phyloP scores from a whole-genome alignment of 2,797 vertebrate species.

The Gadopsis bispinosus region DNA sequence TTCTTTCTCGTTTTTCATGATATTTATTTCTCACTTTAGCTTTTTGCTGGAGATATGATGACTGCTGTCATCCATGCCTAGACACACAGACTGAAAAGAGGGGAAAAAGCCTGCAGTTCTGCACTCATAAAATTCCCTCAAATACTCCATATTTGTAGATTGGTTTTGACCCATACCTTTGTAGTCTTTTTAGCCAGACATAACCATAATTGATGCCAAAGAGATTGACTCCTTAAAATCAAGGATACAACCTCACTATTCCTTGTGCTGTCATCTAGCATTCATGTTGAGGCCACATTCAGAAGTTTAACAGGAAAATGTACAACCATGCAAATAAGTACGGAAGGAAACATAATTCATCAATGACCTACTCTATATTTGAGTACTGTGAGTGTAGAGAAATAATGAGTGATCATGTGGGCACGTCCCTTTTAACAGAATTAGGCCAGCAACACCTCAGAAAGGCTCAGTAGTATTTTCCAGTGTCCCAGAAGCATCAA shows the following conservation, averaged over 20 bases:
- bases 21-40: conserved; percentile 20
- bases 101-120: neutral
- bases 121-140: neutral
- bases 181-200: neutral
- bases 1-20: conserved; percentile 29
- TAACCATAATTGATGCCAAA: neutral
- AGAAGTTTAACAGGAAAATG: neutral
- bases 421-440: conserved; percentile 23
- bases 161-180: neutral
- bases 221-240: neutral
- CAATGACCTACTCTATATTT: neutral
- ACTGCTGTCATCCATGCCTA: neutral
- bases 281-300: conserved; percentile 1
- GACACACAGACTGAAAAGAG: neutral
- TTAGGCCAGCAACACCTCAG: conserved; percentile 25
- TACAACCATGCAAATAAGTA: neutral
- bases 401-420: neutral
- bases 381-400: neutral
- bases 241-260: neutral
- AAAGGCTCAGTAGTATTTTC: conserved; percentile 4
- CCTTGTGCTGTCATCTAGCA: neutral
- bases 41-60: conserved; percentile 20
- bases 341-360: neutral
- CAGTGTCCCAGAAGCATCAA: conserved; percentile 15
- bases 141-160: neutral